Evolutionary conservation across 2,113 vertebrate genomes (phyloP).

Genomic region (Callaeas wilsoni): DNA sequence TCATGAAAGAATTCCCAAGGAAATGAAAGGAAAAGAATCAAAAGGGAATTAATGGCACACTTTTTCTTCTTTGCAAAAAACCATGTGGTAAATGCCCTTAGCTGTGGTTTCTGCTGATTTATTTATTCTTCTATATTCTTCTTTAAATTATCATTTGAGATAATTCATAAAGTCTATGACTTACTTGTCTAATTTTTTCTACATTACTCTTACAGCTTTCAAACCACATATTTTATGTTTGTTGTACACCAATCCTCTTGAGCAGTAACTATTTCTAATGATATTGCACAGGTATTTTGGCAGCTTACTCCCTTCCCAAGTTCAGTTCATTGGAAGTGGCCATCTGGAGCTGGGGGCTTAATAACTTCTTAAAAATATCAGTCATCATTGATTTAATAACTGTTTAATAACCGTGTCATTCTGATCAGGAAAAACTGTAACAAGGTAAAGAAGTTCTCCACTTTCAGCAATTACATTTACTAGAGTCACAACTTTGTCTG

Average conservation of each 20-base stretch:
- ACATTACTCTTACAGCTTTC: neutral
- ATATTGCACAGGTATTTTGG: neutral
- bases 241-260: neutral
- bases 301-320: neutral
- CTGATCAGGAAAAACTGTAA: neutral
- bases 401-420: neutral
- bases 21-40: neutral
- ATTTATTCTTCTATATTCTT: neutral
- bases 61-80: neutral
- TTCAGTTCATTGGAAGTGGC: neutral
- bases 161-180: neutral
- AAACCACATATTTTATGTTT: neutral
- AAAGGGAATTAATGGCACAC: neutral
- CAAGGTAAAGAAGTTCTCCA: neutral
- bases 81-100: neutral
- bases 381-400: neutral
- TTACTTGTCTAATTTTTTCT: neutral
- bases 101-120: neutral
- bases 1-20: neutral
- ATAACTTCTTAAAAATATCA: neutral
- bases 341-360: neutral
- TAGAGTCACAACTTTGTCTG: neutral
- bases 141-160: neutral
- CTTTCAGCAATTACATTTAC: neutral
- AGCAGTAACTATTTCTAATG: neutral